These are phyloP conservation scores for Leptopterna dolabrata DNA, from an alignment of 2,888 invertebrate species.

Conservation along the genomic window DNA sequence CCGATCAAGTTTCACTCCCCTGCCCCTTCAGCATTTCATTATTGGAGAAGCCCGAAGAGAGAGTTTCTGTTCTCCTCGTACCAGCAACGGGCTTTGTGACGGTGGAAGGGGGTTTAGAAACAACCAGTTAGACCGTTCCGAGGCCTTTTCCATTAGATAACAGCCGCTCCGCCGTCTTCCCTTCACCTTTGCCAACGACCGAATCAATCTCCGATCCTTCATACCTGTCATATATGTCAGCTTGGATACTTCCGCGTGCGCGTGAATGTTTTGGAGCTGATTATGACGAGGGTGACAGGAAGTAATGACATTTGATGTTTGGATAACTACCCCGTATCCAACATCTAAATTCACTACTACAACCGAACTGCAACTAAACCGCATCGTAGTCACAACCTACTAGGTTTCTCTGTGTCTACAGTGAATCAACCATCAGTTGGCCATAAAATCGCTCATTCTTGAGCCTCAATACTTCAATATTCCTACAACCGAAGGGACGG, in stretches of 20 bases:
- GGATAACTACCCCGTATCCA: too few species aligned
- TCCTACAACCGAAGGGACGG: too few species aligned
- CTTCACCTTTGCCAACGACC: constrained; percentile 10
- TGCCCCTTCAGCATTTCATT: constrained; percentile 28
- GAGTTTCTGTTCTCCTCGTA: not conserved
- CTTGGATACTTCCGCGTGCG: not conserved
- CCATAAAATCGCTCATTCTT: too few species aligned
- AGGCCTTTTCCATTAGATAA: constrained; percentile 34
- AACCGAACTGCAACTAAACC: too few species aligned
- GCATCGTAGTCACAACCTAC: too few species aligned
- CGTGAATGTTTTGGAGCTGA: not conserved
- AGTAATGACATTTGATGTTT: not conserved
- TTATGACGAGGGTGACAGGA: not conserved
- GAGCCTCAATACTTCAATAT: too few species aligned
- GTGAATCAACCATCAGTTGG: too few species aligned
- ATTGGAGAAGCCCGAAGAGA: constrained; percentile 24
- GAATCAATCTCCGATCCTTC: not conserved
- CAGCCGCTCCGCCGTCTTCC: not conserved
- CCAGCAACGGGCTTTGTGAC: not conserved
- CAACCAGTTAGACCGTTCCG: constrained; percentile 28
- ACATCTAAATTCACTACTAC: too few species aligned
- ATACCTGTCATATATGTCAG: not conserved
- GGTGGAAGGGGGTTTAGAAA: not conserved
- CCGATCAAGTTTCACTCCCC: constrained; percentile 38
- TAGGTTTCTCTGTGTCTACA: too few species aligned